Evolutionary conservation across 2,888 invertebrate species (phyloP).

Genomic region (Volucella zonaria): DNA sequence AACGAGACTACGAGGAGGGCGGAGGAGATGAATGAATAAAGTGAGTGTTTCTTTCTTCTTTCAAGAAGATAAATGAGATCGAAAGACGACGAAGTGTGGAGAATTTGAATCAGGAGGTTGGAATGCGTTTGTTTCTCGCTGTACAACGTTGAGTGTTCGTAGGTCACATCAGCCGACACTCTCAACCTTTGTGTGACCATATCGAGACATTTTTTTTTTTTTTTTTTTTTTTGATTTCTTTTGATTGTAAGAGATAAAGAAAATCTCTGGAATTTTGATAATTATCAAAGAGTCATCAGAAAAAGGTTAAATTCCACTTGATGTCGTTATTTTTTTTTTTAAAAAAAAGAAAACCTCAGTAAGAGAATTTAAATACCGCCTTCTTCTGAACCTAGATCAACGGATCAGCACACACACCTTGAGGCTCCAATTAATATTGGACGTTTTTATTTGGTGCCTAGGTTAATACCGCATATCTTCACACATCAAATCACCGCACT

Average conservation of each 20-base stretch:
- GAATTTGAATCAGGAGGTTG: conserved; percentile 74
- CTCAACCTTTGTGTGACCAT: conserved; percentile 70
- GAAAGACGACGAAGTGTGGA: conserved; percentile 73
- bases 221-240: conserved; percentile 7
- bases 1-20: conserved; percentile 38
- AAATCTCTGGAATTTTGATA: conserved; percentile 73
- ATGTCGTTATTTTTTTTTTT: conserved; percentile 47
- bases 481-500: conserved; percentile 43
- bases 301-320: conserved; percentile 73
- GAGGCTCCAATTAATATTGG: conserved; percentile 57
- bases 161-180: conserved; percentile 70
- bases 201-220: conserved; percentile 65
- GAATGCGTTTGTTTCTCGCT: conserved; percentile 67
- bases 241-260: conserved; percentile 72
- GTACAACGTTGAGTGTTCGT: conserved; percentile 65
- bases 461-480: conserved; percentile 54
- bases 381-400: conserved; percentile 50
- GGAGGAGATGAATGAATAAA: conserved; percentile 74
- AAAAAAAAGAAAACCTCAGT: conserved; percentile 31
- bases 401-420: conserved; percentile 54
- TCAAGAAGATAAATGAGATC: conserved; percentile 74
- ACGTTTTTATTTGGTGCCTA: conserved; percentile 59
- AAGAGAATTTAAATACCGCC: conserved; percentile 59
- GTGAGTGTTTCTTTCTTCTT: conserved; percentile 72
- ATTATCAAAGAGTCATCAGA: conserved; percentile 73